Base-by-base conservation (phyloP, 1,140 invertebrate species). In the Drosophila bipectinata region DNA sequence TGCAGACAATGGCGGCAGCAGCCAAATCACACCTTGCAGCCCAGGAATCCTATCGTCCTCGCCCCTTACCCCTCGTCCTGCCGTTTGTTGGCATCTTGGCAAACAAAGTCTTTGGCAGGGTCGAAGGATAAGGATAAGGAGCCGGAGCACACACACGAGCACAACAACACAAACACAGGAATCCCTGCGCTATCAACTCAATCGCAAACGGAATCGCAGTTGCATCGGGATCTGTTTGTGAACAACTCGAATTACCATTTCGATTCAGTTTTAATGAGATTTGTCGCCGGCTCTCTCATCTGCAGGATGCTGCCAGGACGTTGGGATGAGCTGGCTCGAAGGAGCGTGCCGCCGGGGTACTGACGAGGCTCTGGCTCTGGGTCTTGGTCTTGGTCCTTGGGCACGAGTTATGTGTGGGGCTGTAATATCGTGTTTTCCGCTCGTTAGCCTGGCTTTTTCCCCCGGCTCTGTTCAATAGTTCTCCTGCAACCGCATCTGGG, bases 261-360 rank as follows among this genome's bases (percentile, higher is more conserved):
- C 84, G 83, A 87, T 87, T 87, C 83, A 87, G 79, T 87, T 83
- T 83, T 89, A 87, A 87, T 87, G 83, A 88, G 83, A 87, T 87
- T 87, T 89, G 84, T 64, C 63, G 59, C 74, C 58, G 77, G 60
- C 79, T 67, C 66, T 63, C 71, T 75, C 48, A 75, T 74, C 54
- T 77, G 52, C 51, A 30, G 24, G 21, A 28, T 26, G 53, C 44
- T 37, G 71, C 44, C 54, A 30, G 26, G 10, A 47, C 21, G 21
- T 3, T 3, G 21, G 21, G 21, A 21, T 21, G 21, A 12, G 53
- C 55, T 12, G 57, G 64, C 41, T 48, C 26, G 5, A 67, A 44
- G 71, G 53, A 74, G 61, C 60, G 71, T 52, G 71, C 71, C 72
- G 64, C n/a, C 41, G 41, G 44, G 71, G 66, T 71, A 54, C 48